Conservation (phyloP, 2,797 vertebrate species). For the Malacoctenus gilli region DNA sequence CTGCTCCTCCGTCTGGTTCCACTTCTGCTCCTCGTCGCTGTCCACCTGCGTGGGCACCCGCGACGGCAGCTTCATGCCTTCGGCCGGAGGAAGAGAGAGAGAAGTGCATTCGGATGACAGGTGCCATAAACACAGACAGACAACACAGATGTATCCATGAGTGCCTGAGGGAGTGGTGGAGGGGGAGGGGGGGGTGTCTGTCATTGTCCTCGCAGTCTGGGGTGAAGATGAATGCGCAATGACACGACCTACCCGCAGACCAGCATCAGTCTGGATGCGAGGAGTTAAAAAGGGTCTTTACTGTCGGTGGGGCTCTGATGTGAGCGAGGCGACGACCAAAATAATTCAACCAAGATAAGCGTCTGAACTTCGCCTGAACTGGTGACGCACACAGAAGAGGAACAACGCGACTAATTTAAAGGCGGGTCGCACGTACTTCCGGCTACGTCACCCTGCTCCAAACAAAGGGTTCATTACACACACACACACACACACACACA, state of each 20-base stretch:
- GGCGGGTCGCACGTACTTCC: background rate
- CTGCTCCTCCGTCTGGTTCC: conserved; percentile 88
- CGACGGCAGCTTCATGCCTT: conserved; percentile 93
- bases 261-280: conserved; percentile 35
- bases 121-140: conserved; percentile 23
- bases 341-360: conserved; percentile 40
- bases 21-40: conserved; percentile 81
- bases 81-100: background rate
- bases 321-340: conserved; percentile 30
- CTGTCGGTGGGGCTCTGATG: conserved; percentile 24
- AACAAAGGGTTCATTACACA: no score
- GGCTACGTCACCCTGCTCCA: background rate
- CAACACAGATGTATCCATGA: conserved; percentile 8
- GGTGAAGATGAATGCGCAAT: conserved; percentile 57
- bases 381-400: background rate
- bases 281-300: conserved; percentile 27
- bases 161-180: no score
- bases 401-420: conserved; percentile 4
- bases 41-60: conserved; percentile 84
- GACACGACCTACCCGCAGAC: conserved; percentile 61
- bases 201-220: conserved; percentile 33
- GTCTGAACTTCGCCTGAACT: conserved; percentile 58
- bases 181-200: no score
- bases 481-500: no score
- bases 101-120: conserved; percentile 7